phyloP scores from a whole-genome alignment of 2,888 invertebrate species.

The Drosophila eohydei region DNA sequence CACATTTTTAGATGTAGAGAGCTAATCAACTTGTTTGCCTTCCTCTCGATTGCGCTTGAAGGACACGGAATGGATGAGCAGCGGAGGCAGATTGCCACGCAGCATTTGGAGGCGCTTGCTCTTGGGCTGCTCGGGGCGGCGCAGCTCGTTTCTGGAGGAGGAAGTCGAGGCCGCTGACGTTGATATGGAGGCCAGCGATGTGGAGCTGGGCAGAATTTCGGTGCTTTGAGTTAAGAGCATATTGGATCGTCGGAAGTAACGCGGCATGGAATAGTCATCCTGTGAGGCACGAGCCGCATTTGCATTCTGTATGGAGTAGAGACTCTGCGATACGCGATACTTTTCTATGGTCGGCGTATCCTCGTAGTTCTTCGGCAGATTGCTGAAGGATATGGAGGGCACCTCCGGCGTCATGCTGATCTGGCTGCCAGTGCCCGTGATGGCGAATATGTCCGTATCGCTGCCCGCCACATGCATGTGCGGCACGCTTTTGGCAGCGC shows the following conservation, averaged over 20 bases:
- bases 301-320: conserved; percentile 86
- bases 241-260: conserved; percentile 86
- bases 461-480: conserved; percentile 82
- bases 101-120: conserved; percentile 84
- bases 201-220: conserved; percentile 74
- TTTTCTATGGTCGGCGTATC: conserved; percentile 85
- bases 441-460: conserved; percentile 84
- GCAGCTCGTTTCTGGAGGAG: conserved; percentile 70
- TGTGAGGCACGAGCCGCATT: conserved; percentile 85
- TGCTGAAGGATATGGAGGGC: conserved; percentile 85
- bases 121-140: conserved; percentile 81
- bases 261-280: conserved; percentile 87
- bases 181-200: conserved; percentile 64
- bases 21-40: conserved; percentile 77
- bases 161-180: conserved; percentile 61
- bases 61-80: conserved; percentile 84
- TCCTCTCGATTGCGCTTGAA: conserved; percentile 82
- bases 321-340: conserved; percentile 84
- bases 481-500: conserved; percentile 84
- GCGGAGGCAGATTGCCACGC: conserved; percentile 83
- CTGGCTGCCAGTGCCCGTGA: conserved; percentile 81
- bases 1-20: neutral
- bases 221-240: conserved; percentile 82
- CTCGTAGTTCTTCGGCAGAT: conserved; percentile 84
- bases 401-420: conserved; percentile 85